These are phyloP conservation scores for Heterohyrax brucei DNA, from an alignment of 2,797 vertebrate species.

Conservation along the genomic window DNA sequence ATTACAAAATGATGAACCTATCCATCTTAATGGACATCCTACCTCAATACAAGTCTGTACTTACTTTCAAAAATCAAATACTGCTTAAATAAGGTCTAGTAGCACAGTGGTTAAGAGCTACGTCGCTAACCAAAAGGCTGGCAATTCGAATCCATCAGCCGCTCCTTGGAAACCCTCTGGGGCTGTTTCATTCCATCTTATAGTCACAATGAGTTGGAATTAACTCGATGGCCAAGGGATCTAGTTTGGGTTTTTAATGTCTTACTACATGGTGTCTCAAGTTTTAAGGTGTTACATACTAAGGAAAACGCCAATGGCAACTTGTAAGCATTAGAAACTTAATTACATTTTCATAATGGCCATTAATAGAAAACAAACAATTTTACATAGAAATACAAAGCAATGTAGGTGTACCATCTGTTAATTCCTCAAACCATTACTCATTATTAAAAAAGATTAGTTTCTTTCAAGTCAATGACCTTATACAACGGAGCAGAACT, in stretches of 20 bases:
- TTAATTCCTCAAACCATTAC: slow-evolving; percentile 67
- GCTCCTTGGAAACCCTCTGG: too few species aligned
- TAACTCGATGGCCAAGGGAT: too few species aligned
- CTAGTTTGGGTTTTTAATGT: neutral
- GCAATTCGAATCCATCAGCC: too few species aligned
- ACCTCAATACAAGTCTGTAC: slow-evolving; percentile 16
- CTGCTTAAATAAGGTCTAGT: slow-evolving; percentile 35
- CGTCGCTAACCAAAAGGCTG: too few species aligned
- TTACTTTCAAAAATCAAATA: slow-evolving; percentile 60
- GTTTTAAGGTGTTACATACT: slow-evolving; percentile 30
- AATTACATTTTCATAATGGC: slow-evolving; percentile 53
- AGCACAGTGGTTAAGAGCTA: too few species aligned
- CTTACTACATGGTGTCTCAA: neutral
- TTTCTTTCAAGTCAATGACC: slow-evolving; percentile 28
- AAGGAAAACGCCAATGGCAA: slow-evolving; percentile 45
- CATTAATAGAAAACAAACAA: slow-evolving; percentile 21
- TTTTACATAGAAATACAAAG: slow-evolving; percentile 61
- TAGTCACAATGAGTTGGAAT: too few species aligned
- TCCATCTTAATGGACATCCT: neutral
- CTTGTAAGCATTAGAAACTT: slow-evolving; percentile 62
- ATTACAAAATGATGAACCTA: slow-evolving; percentile 59
- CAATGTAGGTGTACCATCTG: neutral
- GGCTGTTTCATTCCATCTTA: too few species aligned
- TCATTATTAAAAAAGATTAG: slow-evolving; percentile 49
- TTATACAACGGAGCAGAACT: neutral